Conservation (phyloP, 2,113 vertebrate species). For the Saguinus imperator region DNA sequence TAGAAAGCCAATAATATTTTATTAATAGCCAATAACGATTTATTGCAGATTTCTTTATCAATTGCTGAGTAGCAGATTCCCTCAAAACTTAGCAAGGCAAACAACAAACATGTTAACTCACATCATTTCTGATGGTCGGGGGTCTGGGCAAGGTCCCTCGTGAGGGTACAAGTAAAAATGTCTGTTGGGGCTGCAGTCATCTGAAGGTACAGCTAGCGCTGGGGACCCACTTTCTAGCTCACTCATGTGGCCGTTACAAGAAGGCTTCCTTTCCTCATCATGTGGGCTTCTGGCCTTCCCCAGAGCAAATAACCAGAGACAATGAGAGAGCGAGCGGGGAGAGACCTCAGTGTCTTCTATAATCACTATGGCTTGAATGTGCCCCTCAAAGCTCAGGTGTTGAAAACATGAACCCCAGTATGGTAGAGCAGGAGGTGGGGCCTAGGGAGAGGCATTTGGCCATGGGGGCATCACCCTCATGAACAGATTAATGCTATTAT, state of each 20-base stretch:
- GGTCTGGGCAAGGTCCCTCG: background rate
- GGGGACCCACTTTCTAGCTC: background rate
- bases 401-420: background rate
- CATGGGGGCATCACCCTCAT: background rate
- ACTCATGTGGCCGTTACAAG: background rate
- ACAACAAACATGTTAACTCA: background rate
- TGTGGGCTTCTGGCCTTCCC: background rate
- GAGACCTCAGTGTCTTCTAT: background rate
- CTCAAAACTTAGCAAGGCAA: background rate
- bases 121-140: background rate
- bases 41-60: background rate
- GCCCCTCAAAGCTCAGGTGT: background rate
- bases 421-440: background rate
- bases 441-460: background rate
- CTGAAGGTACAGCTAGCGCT: background rate
- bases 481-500: background rate
- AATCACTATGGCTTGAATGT: background rate
- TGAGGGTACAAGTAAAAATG: background rate
- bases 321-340: background rate
- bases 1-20: background rate
- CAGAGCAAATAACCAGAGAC: background rate
- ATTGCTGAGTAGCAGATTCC: background rate
- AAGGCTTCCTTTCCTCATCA: background rate
- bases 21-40: background rate
- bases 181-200: background rate